Evolutionary conservation across 2,888 invertebrate genomes (phyloP).

Genomic region (Tipula lateralis): DNA sequence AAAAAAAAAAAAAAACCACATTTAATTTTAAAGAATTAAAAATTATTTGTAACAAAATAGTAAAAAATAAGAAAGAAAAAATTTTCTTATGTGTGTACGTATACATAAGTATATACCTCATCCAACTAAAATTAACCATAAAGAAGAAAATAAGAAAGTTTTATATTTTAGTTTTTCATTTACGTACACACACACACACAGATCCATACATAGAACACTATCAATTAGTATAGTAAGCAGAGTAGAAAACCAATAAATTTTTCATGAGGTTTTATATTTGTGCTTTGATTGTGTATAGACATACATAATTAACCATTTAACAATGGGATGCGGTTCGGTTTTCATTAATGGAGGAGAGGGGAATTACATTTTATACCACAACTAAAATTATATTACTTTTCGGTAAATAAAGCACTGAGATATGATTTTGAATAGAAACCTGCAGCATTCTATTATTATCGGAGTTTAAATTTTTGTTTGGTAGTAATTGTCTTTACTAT

Average conservation of each 20-base stretch:
- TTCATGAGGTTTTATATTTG: neutral
- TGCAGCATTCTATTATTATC: too few relatives aligned
- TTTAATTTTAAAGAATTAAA: neutral
- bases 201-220: neutral
- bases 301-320: slow-evolving; percentile 19
- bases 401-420: too few relatives aligned
- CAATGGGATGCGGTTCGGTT: neutral
- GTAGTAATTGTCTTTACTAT: too few relatives aligned
- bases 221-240: neutral
- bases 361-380: neutral
- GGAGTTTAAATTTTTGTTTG: too few relatives aligned
- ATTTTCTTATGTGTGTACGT: neutral
- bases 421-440: too few relatives aligned
- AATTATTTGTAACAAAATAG: neutral
- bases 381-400: neutral
- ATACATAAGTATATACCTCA: too few relatives aligned
- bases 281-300: neutral
- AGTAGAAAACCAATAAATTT: slow-evolving; percentile 11
- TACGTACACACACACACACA: neutral
- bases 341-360: neutral
- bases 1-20: neutral
- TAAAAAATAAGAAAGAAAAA: neutral
- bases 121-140: slow-evolving; percentile 3
- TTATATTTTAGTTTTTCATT: neutral
- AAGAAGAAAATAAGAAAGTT: neutral